Conservation (phyloP, 2,113 vertebrate genomes). For the Athene cunicularia region DNA sequence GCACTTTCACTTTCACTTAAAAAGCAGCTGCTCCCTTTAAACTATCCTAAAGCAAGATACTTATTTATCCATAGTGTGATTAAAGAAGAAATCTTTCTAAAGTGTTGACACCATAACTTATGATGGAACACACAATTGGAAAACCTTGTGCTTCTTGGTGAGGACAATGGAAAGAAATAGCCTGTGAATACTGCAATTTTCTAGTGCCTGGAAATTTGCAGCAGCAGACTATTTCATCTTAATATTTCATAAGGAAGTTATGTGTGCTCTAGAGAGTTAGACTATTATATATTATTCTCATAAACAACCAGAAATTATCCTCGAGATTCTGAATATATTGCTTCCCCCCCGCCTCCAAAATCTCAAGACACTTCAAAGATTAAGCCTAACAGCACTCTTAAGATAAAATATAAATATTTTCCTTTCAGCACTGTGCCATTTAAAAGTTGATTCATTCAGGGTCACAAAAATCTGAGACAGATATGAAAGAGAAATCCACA, state of each 20-base stretch:
- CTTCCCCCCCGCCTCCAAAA: not conserved
- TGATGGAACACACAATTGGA: not conserved
- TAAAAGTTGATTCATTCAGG: not conserved
- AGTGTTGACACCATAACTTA: not conserved
- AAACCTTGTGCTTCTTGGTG: not conserved
- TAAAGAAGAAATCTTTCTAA: not conserved
- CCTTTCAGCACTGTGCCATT: not conserved
- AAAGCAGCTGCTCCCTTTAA: not conserved
- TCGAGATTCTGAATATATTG: not conserved
- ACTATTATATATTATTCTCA: not conserved
- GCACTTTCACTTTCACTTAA: not conserved
- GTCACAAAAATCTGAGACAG: not conserved
- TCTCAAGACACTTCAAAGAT: not conserved
- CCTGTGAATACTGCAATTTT: not conserved
- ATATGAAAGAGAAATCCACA: not conserved
- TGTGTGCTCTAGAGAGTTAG: not conserved
- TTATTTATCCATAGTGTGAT: not conserved
- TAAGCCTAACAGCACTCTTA: not conserved
- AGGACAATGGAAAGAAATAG: constrained; percentile 6
- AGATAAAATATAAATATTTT: not conserved
- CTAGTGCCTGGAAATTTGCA: not conserved
- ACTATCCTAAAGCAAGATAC: not conserved
- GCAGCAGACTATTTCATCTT: not conserved
- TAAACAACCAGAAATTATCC: not conserved
- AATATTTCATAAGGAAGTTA: not conserved